Base-by-base conservation (phyloP, 2,888 invertebrate genomes). In the Scrobipalpa costella region DNA sequence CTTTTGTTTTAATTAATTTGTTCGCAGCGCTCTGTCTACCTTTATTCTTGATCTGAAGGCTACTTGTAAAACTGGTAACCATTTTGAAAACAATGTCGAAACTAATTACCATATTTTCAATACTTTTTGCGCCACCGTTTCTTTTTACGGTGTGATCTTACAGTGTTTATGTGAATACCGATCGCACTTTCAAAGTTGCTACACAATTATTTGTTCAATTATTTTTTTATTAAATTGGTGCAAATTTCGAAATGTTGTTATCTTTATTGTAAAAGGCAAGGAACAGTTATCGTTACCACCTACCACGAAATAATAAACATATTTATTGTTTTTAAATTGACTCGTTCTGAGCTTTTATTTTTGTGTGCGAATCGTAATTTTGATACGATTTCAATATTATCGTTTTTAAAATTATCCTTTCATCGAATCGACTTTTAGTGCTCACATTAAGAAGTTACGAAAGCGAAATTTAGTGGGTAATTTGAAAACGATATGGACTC, bases 291-390 rank as follows among this genome's bases (percentile, higher is more conserved):
- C 36, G 38, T 38, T n/a, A 21, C 59, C 59, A 50, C 59, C 63
- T 50, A 40, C 52, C 15, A 27, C 1, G 63, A 52, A n/a, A 59
- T 13, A 49, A 57, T 58, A 59, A 63, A 60, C 17, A 17, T 6
- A 59, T 63, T 63, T 63, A 63, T 58, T 38, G 33, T 63, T 59
- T 59, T 63, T 63, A 40, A 63, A 63, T 63, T 63, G 59, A 63
- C 34, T 63, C 59, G 63, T 59, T 63, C 7, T 33, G 17, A 57
- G 13, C 44, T 6, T 44, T 57, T 50, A 50, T 27, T 63, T 63
- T 47, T 57, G 40, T 17, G 13, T n/a, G 9, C 13, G 34, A 47
- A 44, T 11, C 17, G 21, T 44, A 47, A 60, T 60, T 60, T 47
- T 47, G 36, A 40, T 21, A 40, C 34, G 58, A 13, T 59, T 59